A percentile compares a stretch with the other conserved stretches of the same genome.
phyloP scores from a whole-genome alignment of 2,888 invertebrate species.

The Embidobia sp. region DNA sequence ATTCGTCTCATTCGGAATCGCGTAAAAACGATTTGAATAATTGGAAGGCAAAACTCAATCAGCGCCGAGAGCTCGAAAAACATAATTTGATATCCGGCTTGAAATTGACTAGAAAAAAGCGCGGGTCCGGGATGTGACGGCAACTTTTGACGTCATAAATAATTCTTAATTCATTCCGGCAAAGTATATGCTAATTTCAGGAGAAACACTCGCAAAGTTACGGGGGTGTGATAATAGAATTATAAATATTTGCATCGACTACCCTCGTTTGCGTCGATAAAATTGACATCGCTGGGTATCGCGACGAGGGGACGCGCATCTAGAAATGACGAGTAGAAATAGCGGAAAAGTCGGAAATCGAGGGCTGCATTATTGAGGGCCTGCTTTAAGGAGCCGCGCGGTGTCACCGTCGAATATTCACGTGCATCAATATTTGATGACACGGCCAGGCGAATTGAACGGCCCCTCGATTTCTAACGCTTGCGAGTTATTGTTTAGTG shows the following conservation, averaged over 20 bases:
- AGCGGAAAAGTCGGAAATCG: conserved; percentile 75
- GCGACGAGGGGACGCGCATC: conserved; percentile 17
- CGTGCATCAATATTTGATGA: conserved; percentile 72
- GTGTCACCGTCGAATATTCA: conserved; percentile 70
- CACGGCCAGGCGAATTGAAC: conserved; percentile 62
- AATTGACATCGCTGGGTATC: conserved; percentile 63
- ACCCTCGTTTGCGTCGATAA: conserved; percentile 60
- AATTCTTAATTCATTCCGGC: conserved; percentile 61
- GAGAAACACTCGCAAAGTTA: conserved; percentile 58
- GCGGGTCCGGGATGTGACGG: conserved; percentile 32
- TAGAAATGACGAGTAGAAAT: conserved; percentile 69
- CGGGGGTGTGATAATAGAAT: conserved; percentile 64
- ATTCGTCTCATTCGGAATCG: neutral
- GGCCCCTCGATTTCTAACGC: conserved; percentile 66
- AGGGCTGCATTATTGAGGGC: conserved; percentile 76
- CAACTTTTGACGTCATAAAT: conserved; percentile 63
- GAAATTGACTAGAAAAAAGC: conserved; percentile 63
- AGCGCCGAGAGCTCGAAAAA: conserved; percentile 49
- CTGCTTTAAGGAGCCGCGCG: conserved; percentile 61
- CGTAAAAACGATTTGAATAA: conserved; percentile 55
- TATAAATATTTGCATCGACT: conserved; percentile 65
- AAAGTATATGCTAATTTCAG: conserved; percentile 65
- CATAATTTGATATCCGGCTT: conserved; percentile 55
- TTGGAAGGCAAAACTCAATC: conserved; percentile 57
- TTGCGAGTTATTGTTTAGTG: conserved; percentile 69